Conservation (phyloP, 1,140 invertebrate species). For the Drosophila funebris region DNA sequence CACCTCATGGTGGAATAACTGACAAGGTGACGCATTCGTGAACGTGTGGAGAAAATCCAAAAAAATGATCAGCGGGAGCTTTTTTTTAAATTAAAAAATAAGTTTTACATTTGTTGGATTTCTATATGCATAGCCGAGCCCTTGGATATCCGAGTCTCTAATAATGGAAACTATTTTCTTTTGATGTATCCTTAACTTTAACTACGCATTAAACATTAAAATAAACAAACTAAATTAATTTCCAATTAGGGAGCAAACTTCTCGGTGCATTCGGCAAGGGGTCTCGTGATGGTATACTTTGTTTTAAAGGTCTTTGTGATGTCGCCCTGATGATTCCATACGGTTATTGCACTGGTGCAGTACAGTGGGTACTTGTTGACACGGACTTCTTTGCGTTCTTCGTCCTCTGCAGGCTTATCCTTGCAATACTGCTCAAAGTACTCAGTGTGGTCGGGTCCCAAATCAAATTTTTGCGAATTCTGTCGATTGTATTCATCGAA, state of each 20-base stretch:
- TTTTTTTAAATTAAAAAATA: too few relatives aligned
- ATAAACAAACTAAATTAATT: not conserved
- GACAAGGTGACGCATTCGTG: too few relatives aligned
- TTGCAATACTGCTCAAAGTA: conserved; percentile 77
- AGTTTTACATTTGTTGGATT: too few relatives aligned
- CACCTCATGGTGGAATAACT: too few relatives aligned
- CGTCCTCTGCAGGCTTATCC: conserved; percentile 59
- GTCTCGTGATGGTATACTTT: conserved; percentile 64
- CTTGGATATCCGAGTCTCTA: too few relatives aligned
- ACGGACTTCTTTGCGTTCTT: conserved; percentile 53
- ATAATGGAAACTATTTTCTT: too few relatives aligned
- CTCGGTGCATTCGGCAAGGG: conserved; percentile 64
- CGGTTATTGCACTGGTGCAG: conserved; percentile 67
- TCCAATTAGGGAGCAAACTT: conserved; percentile 59
- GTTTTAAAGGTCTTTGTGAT: conserved; percentile 64
- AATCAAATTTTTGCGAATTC: not conserved
- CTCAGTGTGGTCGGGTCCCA: conserved; percentile 51
- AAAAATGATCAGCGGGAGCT: too few relatives aligned
- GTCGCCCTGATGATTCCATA: conserved; percentile 74
- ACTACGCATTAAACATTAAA: not conserved
- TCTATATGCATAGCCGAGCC: too few relatives aligned
- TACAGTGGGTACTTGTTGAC: conserved; percentile 73
- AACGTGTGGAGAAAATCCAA: too few relatives aligned
- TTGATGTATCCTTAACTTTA: not conserved
- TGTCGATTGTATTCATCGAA: conserved; percentile 73